Percentiles rank a stretch among this genome's conserved stretches.
Conservation (phyloP, 2,797 vertebrate species). For the Kryptopterus vitreolus region DNA sequence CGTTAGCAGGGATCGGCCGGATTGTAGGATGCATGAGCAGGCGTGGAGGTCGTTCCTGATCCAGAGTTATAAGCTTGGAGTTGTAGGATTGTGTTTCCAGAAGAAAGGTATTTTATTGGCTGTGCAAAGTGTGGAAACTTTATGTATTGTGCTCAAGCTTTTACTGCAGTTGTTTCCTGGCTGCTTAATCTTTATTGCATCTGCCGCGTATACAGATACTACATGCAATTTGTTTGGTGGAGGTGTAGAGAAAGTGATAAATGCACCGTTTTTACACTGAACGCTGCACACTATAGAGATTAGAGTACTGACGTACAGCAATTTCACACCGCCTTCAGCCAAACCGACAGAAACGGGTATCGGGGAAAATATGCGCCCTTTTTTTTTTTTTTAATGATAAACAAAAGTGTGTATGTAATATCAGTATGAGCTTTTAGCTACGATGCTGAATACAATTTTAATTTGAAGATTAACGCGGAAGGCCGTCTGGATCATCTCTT, state of each 20-base stretch:
- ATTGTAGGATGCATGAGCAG: background rate
- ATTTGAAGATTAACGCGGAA: conserved; percentile 16
- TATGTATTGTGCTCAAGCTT: background rate
- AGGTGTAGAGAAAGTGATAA: background rate
- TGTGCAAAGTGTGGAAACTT: background rate
- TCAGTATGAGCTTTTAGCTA: background rate
- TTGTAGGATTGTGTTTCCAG: too few relatives aligned
- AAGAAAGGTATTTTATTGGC: background rate
- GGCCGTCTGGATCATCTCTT: conserved; percentile 25
- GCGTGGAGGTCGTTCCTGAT: background rate
- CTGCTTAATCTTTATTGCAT: background rate
- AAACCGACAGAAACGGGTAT: background rate
- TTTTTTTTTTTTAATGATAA: background rate
- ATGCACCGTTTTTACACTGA: background rate
- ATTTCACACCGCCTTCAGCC: conserved; percentile 11
- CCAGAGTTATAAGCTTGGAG: too few relatives aligned
- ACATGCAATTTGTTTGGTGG: background rate
- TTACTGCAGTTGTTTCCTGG: background rate
- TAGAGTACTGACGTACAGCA: conserved; percentile 6
- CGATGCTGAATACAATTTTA: too few relatives aligned
- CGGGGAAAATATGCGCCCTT: background rate
- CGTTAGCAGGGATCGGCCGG: background rate
- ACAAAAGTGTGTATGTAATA: background rate
- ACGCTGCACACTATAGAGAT: background rate
- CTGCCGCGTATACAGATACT: too few relatives aligned